Evolutionary conservation across 2,797 vertebrate genomes (phyloP), one percentile per base, ranked within the genome.

Genomic region (Cyprinodon diabolis): DNA sequence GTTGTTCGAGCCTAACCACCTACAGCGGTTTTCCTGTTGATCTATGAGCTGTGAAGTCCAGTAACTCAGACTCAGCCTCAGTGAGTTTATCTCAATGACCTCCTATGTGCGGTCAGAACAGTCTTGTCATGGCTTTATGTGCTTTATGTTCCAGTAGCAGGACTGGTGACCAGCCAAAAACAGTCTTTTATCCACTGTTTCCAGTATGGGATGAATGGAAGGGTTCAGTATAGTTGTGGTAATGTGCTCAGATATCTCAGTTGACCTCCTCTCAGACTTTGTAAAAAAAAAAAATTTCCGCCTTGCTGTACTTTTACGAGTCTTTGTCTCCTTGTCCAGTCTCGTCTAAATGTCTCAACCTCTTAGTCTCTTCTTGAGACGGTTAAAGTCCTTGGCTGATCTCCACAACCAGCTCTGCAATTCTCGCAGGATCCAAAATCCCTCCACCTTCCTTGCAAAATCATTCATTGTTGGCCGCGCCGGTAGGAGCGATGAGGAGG

Each of bases 351-450:
- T 6, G 11, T 81, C 77, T 92, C 86, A 93, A 45, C 88, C 88
- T 77, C 93, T 63, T 49, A 95, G 91, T 78, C 92, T 93, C 92
- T 96, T 97, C 92, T 98, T 98, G 63, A 99, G 96, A 66, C 97
- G 93, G 88, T 97, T 98, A 79, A 99, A 99, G 94, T 99, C 98
- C 83, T 99, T 99, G 37, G 98, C 97, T 0, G 98, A 99, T 65
- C 98, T 94, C 97, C 97, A 98, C 79, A 99, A 92, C 98, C 98
- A 99, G 76, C 96, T 98, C 94, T 99, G 97, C 86, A 99, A 94
- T 91, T 99, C 97, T 80, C 97, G 94, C 82, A 99, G 93, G 90
- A 99, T 93, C 98, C 98, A 99, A 90, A 99, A 99, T 45, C 97
- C 96, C 47, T 98, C 97, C 93, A 99, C 97, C 92, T 99, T 99